Conservation (phyloP, 2,797 vertebrate species). For the Meda fulgida region DNA sequence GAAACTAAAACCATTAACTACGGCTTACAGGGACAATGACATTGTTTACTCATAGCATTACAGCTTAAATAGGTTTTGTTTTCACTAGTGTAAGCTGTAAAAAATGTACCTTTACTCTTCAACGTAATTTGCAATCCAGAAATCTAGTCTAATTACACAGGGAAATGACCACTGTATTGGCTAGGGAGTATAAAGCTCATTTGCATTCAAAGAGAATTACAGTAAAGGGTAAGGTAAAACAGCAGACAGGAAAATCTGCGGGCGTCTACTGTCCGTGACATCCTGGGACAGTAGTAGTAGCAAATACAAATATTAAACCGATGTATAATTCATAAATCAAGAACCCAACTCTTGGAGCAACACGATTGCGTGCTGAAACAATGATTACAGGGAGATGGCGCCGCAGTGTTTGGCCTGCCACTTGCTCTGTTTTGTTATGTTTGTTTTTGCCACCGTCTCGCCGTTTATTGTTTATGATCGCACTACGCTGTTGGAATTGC, state of each 20-base stretch:
- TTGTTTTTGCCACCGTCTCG: too few relatives aligned
- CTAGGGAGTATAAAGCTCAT: slow-evolving; percentile 44
- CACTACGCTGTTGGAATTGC: too few relatives aligned
- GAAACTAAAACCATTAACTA: not conserved
- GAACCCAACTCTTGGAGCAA: not conserved
- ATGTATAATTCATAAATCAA: slow-evolving; percentile 36
- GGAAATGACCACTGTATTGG: slow-evolving; percentile 18
- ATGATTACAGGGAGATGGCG: too few relatives aligned
- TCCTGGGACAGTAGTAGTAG: slow-evolving; percentile 34
- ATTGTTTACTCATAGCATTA: not conserved
- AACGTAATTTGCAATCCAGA: slow-evolving; percentile 33
- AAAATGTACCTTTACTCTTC: slow-evolving; percentile 53
- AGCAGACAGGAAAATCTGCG: slow-evolving; percentile 37
- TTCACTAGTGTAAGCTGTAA: slow-evolving; percentile 37
- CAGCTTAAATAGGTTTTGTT: slow-evolving; percentile 29
- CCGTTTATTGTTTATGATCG: too few relatives aligned
- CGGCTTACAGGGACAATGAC: not conserved
- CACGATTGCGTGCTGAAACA: not conserved
- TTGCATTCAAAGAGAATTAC: slow-evolving; percentile 50
- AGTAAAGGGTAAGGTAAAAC: slow-evolving; percentile 52
- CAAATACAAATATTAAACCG: slow-evolving; percentile 30
- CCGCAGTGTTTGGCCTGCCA: too few relatives aligned
- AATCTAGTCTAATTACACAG: slow-evolving; percentile 44
- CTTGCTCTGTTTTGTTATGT: too few relatives aligned
- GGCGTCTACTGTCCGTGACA: not conserved